A percentile compares a stretch with the other conserved stretches of the same genome.
phyloP scores from a whole-genome alignment of 2,888 invertebrate species.

The Drosophila cracens region DNA sequence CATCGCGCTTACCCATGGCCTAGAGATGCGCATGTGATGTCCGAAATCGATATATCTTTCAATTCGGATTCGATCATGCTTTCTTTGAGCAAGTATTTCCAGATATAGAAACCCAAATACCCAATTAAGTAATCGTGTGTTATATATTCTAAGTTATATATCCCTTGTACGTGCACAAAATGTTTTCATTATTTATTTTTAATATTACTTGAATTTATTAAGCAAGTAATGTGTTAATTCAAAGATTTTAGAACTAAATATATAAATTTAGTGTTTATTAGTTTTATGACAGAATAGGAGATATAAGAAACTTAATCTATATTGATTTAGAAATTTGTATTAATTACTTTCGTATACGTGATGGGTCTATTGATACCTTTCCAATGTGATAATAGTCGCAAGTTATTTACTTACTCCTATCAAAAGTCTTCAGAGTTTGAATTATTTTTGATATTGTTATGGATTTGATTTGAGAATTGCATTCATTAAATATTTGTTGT shows the following conservation, averaged over 20 bases:
- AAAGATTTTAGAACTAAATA: background rate
- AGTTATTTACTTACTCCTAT: background rate
- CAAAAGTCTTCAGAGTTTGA: too few species aligned
- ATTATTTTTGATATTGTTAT: background rate
- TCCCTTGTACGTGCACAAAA: slow-evolving; percentile 1
- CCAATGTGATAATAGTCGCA: background rate
- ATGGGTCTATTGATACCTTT: background rate
- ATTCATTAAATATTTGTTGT: background rate
- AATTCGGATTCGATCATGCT: background rate
- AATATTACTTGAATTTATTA: background rate
- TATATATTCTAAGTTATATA: background rate
- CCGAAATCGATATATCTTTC: background rate
- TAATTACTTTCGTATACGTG: background rate
- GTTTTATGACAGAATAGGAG: background rate
- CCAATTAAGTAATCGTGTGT: background rate
- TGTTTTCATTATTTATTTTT: background rate
- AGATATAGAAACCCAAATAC: background rate
- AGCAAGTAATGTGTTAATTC: background rate
- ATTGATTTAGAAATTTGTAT: background rate
- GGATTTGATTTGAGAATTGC: background rate
- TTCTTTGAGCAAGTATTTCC: background rate
- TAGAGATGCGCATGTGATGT: slow-evolving; percentile 33
- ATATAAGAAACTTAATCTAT: background rate
- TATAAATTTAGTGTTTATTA: background rate
- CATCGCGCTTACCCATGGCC: slow-evolving; percentile 13